Conservation (phyloP, 2,888 invertebrate genomes). For the Athetis lepigone region DNA sequence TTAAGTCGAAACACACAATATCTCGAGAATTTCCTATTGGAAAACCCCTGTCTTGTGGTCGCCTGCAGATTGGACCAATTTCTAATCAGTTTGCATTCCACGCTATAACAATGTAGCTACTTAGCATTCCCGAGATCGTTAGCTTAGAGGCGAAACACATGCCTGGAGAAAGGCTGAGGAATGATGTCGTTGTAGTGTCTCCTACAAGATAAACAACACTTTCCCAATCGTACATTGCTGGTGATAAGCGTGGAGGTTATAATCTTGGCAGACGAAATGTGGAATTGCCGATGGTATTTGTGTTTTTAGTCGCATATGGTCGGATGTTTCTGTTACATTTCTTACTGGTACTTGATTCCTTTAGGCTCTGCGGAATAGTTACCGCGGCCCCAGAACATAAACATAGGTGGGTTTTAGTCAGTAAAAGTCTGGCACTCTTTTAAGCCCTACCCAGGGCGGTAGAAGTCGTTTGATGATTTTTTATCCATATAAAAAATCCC, state of each 20-base stretch:
- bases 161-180: conserved; percentile 30
- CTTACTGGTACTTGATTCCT: background rate
- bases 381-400: too few species aligned
- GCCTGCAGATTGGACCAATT: conserved; percentile 49
- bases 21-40: conserved; percentile 46
- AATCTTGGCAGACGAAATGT: background rate
- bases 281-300: background rate
- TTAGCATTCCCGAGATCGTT: conserved; percentile 46
- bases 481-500: too few species aligned
- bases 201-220: background rate
- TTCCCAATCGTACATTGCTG: background rate
- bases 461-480: too few species aligned
- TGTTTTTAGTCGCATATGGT: background rate
- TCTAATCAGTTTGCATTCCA: conserved; percentile 55
- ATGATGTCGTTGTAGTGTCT: conserved; percentile 24
- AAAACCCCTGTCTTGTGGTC: conserved; percentile 50
- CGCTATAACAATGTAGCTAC: conserved; percentile 50
- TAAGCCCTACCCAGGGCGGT: too few species aligned
- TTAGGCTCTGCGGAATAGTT: too few species aligned
- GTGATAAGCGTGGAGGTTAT: background rate
- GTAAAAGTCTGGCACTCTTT: too few species aligned
- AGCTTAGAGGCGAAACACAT: conserved; percentile 28
- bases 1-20: conserved; percentile 24
- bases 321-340: background rate
- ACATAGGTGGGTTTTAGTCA: too few species aligned